Evolutionary conservation across 2,888 invertebrate species (phyloP), one percentile per base, ranked within the genome.

Genomic region (Pseudococcus longispinus): DNA sequence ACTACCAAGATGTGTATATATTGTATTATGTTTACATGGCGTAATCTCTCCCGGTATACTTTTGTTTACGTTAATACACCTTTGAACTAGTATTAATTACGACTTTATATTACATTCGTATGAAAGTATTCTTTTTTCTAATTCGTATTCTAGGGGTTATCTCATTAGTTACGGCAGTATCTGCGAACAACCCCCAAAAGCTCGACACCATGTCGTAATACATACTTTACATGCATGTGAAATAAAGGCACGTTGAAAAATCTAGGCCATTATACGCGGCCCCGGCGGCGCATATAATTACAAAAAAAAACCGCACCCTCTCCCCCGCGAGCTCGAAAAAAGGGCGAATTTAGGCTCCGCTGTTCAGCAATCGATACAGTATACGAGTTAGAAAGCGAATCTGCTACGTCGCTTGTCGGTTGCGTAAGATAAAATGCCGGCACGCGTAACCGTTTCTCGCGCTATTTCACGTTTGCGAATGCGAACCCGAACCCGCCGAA

Each of bases 381-480:
- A 60, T 60, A 23, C 70, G 70, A 29, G 29, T 29, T 29, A 70
- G 70, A 70, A 70, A 70, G 70, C 70, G 70, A 70, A 70, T 70
- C 70, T 70, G 70, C 70, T 29, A 70, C 77, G 77, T 29, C 74
- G 74, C 32, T 32, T 29, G 29, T 74, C 77, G 77, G 77, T 80
- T 80, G 77, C 77, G 77, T 80, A 80, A 80, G 77, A 42, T 20
- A 42, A 80, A 37, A 42, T 42, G 42, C 42, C 70, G 42, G 77
- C 77, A 80, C 77, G 77, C 77, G 77, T 80, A 37, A 80, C 77
- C 42, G 77, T 42, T 74, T 80, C 74, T 60, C 60, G 60, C 60
- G 60, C 60, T 60, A 60, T 60, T 60, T 60, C 60, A 60, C 60
- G 60, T 60, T 60, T 23, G 60, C 60, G 60, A 60, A 60, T 15